Conservation (phyloP, 2,113 vertebrate species). For the Ammodytes dubius region DNA sequence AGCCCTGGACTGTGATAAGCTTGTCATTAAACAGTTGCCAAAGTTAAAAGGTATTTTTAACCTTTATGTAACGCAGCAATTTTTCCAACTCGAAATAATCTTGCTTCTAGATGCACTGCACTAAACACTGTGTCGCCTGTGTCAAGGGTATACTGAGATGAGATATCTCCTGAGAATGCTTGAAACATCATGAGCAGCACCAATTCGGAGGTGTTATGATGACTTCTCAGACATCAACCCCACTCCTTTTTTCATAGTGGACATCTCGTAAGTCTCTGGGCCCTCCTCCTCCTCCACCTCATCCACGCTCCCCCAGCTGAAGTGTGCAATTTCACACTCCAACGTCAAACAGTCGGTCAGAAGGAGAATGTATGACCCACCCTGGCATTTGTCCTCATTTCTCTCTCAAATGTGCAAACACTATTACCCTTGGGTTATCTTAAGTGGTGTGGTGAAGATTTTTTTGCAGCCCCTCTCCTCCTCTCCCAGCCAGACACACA, state of each 20-base stretch:
- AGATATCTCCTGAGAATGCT: conserved; percentile 63
- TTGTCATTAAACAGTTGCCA: conserved; percentile 40
- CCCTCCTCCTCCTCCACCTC: conserved; percentile 38
- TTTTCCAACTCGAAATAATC: conserved; percentile 54
- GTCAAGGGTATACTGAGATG: conserved; percentile 53
- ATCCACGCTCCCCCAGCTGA: conserved; percentile 56
- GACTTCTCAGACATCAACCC: conserved; percentile 52
- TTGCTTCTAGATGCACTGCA: conserved; percentile 21
- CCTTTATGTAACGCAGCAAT: conserved; percentile 40
- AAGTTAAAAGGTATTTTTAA: conserved; percentile 55
- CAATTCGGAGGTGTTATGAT: conserved; percentile 77
- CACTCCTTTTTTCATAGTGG: conserved; percentile 49
- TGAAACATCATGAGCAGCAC: conserved; percentile 66
- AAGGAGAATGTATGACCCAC: conserved; percentile 73
- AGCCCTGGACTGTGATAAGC: conserved; percentile 32
- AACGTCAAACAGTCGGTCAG: conserved; percentile 72
- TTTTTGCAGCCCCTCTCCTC: conserved; percentile 60
- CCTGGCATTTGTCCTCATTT: conserved; percentile 82
- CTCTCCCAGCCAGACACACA: conserved; percentile 49
- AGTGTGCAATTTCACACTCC: conserved; percentile 84
- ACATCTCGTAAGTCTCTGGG: conserved; percentile 62
- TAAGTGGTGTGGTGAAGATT: conserved; percentile 72
- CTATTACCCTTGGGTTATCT: conserved; percentile 82
- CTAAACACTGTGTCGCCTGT: conserved; percentile 27
- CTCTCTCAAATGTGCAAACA: conserved; percentile 82